phyloP scores from a whole-genome alignment of 2,113 vertebrate species.

The Lampris incognitus region DNA sequence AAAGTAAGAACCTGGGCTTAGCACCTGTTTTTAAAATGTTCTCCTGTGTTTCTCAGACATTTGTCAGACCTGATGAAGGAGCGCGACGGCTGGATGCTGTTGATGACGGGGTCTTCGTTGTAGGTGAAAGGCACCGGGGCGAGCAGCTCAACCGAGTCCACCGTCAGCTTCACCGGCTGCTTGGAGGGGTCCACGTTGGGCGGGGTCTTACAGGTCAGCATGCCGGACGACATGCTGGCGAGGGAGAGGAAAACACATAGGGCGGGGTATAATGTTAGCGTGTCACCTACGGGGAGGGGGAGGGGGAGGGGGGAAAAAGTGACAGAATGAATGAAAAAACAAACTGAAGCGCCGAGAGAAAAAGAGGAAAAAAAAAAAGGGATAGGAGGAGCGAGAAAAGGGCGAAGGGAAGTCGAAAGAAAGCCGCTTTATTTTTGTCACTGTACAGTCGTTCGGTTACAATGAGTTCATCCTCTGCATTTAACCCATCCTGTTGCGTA shows the following conservation, averaged over 20 bases:
- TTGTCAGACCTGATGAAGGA: slow-evolving; percentile 91
- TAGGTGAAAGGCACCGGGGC: slow-evolving; percentile 85
- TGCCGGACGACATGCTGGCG: slow-evolving; percentile 62
- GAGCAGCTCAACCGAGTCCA: slow-evolving; percentile 84
- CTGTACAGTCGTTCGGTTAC: no score
- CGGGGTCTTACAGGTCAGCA: slow-evolving; percentile 90
- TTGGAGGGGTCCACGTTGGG: slow-evolving; percentile 78
- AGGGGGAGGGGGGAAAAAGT: background rate
- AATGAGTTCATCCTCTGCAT: no score
- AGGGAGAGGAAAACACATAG: slow-evolving; percentile 15
- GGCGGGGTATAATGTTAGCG: background rate
- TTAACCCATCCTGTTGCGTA: no score
- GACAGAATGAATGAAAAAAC: background rate
- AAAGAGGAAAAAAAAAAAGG: background rate
- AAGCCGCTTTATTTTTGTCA: no score
- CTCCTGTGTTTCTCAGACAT: no score
- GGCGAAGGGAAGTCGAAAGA: background rate
- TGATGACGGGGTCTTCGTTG: slow-evolving; percentile 90
- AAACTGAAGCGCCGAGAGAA: background rate
- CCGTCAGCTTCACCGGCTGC: slow-evolving; percentile 85
- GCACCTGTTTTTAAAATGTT: no score
- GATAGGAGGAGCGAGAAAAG: background rate
- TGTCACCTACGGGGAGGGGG: background rate
- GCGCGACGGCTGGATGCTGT: slow-evolving; percentile 89
- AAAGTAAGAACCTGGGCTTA: no score